Evolutionary conservation across 2,113 vertebrate genomes (phyloP), one percentile per base, ranked within the genome.

Genomic region (Pachycephala philippinensis): DNA sequence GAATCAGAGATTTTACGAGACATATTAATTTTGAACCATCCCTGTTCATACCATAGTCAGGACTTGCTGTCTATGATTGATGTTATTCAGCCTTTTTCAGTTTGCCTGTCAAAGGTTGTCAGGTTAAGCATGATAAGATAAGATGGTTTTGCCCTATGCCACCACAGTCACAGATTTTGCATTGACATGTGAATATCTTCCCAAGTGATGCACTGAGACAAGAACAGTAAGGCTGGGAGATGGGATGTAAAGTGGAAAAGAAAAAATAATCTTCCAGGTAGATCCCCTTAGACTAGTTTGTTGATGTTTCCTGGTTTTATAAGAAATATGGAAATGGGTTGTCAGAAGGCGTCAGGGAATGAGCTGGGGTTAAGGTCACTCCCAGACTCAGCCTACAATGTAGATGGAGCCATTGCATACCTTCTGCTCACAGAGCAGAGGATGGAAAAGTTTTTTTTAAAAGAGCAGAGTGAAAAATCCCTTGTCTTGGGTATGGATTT

Each of bases 1-100:
- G 65, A 39, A 64, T 45, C 30, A 76, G 39, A 77, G 52, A 87
- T 64, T 96, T 97, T 69, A 45, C 65, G 84, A 95, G 77, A 90
- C 33, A 66, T 63, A 75, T 56, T 92, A 91, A 95, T 94, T 94
- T 84, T 65, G 45, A 71, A 72, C 65, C 37, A 84, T 54, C 40
- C 77, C n/a, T 80, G 31, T 27, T 90, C 64, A 53, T 56, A 45
- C 2, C 63, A 39, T 53, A 92, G 78, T 77, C 71, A 84, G 61
- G 86, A 90, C 33, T 65, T 88, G 27, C 33, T 19, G 3, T 7
- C 10, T 84, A 30, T 87, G 60, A 79, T 35, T 15, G 90, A 76
- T 77, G 17, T 85, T 93, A 80, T 84, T 91, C 77, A 68, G 17
- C 31, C 39, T 91, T 95, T 76, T 69, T 1, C 10, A 72, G n/a